A percentile compares a stretch with the other conserved stretches of the same genome.
Conservation (phyloP, 2,797 vertebrate species). For the Alca torda region DNA sequence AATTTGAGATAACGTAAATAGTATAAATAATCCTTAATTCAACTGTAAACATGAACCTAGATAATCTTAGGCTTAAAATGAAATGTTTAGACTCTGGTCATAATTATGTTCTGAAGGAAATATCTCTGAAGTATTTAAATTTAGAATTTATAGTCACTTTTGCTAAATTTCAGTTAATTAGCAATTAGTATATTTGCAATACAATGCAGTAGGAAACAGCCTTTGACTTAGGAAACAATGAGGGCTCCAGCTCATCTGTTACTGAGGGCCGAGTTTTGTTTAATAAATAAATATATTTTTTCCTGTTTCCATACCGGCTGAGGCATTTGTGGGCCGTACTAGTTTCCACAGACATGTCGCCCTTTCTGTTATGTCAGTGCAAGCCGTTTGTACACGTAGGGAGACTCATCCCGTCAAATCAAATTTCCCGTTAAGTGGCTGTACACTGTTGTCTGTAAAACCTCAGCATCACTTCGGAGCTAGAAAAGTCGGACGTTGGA, state of each 20-base stretch:
- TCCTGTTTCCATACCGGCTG: neutral
- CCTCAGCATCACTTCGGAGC: neutral
- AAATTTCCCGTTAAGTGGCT: fast-evolving
- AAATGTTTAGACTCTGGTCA: neutral
- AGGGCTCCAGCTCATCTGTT: neutral
- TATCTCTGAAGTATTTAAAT: neutral
- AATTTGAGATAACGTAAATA: neutral
- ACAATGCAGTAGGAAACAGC: neutral
- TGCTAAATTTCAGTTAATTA: neutral
- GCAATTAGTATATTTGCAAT: neutral
- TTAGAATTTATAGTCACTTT: neutral
- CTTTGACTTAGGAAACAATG: neutral
- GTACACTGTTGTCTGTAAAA: neutral
- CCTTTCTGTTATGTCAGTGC: no score
- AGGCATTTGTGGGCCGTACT: neutral
- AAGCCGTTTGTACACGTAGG: neutral
- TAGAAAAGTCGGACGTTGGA: fast-evolving
- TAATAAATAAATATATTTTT: no score
- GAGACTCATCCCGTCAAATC: no score
- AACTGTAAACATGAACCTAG: neutral
- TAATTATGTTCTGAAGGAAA: neutral
- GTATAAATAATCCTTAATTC: neutral
- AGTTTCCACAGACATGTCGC: neutral
- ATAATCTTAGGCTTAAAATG: neutral
- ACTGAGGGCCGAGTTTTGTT: neutral